A percentile compares a stretch with the other conserved stretches of the same genome.
Conservation (phyloP, 53 echinoderm and acorn worm species). For the Antedon mediterranea region DNA sequence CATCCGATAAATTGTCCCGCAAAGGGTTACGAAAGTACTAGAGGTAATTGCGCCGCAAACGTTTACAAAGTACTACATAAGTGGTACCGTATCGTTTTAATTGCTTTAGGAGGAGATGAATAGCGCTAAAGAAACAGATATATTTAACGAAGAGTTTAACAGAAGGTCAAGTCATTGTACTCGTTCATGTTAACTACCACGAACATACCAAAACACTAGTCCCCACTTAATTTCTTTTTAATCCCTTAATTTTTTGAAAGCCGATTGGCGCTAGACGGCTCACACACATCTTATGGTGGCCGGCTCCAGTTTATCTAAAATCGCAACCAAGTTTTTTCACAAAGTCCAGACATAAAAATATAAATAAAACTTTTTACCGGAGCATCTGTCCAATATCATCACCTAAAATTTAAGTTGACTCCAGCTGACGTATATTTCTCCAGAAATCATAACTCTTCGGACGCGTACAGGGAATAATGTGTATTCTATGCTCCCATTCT, state of each 20-base stretch:
- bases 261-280: neutral
- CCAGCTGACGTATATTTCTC: neutral
- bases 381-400: neutral
- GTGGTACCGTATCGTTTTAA: neutral
- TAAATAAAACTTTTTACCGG: neutral
- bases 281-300: neutral
- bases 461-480: neutral
- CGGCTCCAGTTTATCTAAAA: neutral
- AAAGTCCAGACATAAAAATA: neutral
- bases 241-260: neutral
- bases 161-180: neutral
- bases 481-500: neutral
- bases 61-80: neutral
- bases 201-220: neutral
- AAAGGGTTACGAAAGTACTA: neutral
- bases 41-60: neutral
- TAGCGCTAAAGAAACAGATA: neutral
- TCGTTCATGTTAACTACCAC: neutral
- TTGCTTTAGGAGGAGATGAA: neutral
- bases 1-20: neutral
- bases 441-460: constrained; percentile 1
- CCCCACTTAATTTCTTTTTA: neutral
- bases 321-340: neutral
- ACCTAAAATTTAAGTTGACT: neutral
- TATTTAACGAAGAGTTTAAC: neutral